Percentiles rank a stretch among this genome's conserved stretches.
These are phyloP conservation scores for Chaenodraco wilsoni DNA, from an alignment of 2,797 vertebrate genomes.

Conservation along the genomic window DNA sequence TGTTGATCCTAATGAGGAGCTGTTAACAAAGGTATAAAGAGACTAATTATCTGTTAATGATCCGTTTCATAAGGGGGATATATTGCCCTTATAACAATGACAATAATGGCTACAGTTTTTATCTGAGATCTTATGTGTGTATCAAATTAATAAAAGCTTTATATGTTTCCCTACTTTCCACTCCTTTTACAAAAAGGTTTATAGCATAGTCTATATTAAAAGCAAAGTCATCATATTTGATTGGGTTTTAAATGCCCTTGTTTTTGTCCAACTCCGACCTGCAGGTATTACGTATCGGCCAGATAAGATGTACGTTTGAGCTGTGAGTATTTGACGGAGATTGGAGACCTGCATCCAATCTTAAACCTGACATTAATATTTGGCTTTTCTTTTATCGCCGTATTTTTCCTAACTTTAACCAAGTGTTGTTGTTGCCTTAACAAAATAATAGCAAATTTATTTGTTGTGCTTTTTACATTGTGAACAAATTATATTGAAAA, in stretches of 20 bases:
- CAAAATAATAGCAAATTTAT: too few species aligned
- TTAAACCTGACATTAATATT: background rate
- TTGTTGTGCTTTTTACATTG: too few species aligned
- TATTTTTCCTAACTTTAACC: too few species aligned
- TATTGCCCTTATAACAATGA: conserved; percentile 22
- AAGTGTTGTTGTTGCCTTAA: too few species aligned
- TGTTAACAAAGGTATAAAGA: conserved; percentile 22
- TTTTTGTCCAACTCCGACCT: background rate
- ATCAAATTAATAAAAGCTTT: background rate
- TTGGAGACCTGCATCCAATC: background rate
- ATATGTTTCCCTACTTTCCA: background rate
- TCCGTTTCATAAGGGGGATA: conserved; percentile 25
- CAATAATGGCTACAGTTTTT: background rate
- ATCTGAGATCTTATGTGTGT: background rate
- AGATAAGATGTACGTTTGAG: background rate
- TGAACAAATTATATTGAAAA: too few species aligned
- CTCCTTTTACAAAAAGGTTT: background rate
- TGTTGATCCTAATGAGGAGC: conserved; percentile 28
- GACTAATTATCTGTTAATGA: conserved; percentile 37
- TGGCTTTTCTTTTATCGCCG: background rate
- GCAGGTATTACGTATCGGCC: background rate
- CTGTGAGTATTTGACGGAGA: background rate
- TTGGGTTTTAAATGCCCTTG: background rate
- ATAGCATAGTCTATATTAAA: background rate
- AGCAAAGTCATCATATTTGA: background rate